Percentiles rank a stretch among this genome's conserved stretches.
phyloP scores from a whole-genome alignment of 2,888 invertebrate genomes.

The Eulithis testata region DNA sequence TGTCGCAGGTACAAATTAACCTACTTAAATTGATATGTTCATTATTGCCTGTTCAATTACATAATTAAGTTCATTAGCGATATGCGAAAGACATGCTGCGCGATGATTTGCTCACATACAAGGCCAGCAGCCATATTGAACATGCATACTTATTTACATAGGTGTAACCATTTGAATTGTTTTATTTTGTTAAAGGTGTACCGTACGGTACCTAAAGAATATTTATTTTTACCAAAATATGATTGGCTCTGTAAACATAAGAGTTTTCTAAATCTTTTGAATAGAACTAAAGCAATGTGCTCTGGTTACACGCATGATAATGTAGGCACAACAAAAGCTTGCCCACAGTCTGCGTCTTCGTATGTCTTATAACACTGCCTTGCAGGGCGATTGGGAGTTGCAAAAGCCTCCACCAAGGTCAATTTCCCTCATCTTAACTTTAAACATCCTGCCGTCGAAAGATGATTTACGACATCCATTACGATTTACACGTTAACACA shows the following conservation, averaged over 20 bases:
- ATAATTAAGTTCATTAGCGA: slow-evolving; percentile 46
- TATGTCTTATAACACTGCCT: slow-evolving; percentile 74
- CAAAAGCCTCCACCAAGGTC: slow-evolving; percentile 77
- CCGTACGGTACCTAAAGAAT: neutral
- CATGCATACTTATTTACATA: slow-evolving; percentile 50
- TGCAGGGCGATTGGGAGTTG: slow-evolving; percentile 74
- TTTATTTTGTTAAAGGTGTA: neutral
- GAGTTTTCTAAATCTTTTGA: neutral
- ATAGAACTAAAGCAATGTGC: slow-evolving; percentile 13
- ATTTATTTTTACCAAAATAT: neutral
- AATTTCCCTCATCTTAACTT: slow-evolving; percentile 80
- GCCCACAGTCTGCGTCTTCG: slow-evolving; percentile 49
- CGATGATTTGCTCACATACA: slow-evolving; percentile 60
- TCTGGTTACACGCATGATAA: slow-evolving; percentile 41
- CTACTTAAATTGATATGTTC: slow-evolving; percentile 74
- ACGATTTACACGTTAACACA: slow-evolving; percentile 74
- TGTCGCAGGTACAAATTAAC: slow-evolving; percentile 57
- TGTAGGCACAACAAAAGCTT: slow-evolving; percentile 42
- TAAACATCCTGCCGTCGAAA: slow-evolving; percentile 78
- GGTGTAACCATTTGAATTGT: slow-evolving; percentile 37
- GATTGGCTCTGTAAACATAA: neutral
- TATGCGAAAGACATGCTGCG: slow-evolving; percentile 67
- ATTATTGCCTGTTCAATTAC: slow-evolving; percentile 68
- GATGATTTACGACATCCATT: slow-evolving; percentile 82
- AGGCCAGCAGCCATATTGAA: slow-evolving; percentile 56